These are phyloP conservation scores for Enchytraeus crypticus DNA, from an alignment of 2,888 invertebrate species.

Conservation along the genomic window DNA sequence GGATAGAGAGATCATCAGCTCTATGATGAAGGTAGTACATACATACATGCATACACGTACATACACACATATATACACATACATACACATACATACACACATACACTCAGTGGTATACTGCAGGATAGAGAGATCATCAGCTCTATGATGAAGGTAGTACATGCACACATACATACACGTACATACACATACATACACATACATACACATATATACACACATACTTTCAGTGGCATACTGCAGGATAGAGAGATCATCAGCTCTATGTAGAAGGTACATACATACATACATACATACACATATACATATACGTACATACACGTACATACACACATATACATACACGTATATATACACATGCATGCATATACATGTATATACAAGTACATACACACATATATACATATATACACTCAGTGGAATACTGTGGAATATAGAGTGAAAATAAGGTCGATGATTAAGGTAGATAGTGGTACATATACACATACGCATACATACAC, in stretches of 20 bases:
- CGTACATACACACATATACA: neutral
- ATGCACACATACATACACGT: neutral
- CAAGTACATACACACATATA: too few relatives aligned
- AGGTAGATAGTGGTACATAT: too few relatives aligned
- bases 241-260: slow-evolving; percentile 42
- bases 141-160: slow-evolving; percentile 15
- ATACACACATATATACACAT: neutral
- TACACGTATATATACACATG: too few relatives aligned
- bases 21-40: slow-evolving; percentile 16
- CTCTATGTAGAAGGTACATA: slow-evolving; percentile 13
- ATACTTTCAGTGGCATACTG: slow-evolving; percentile 40
- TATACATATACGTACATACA: neutral
- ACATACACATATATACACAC: neutral
- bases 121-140: slow-evolving; percentile 42
- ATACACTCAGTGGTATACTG: slow-evolving; percentile 40
- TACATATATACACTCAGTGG: too few relatives aligned
- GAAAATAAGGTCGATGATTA: too few relatives aligned
- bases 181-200: neutral
- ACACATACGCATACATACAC: neutral
- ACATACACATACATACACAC: neutral
- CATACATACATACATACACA: neutral
- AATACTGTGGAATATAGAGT: too few relatives aligned
- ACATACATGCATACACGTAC: neutral
- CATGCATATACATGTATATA: too few relatives aligned
- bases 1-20: slow-evolving; percentile 41